Percentiles rank a stretch among this genome's conserved stretches.
These are phyloP conservation scores for Acanthurus leucopareius DNA, from an alignment of 2,797 vertebrate species.

Conservation along the genomic window DNA sequence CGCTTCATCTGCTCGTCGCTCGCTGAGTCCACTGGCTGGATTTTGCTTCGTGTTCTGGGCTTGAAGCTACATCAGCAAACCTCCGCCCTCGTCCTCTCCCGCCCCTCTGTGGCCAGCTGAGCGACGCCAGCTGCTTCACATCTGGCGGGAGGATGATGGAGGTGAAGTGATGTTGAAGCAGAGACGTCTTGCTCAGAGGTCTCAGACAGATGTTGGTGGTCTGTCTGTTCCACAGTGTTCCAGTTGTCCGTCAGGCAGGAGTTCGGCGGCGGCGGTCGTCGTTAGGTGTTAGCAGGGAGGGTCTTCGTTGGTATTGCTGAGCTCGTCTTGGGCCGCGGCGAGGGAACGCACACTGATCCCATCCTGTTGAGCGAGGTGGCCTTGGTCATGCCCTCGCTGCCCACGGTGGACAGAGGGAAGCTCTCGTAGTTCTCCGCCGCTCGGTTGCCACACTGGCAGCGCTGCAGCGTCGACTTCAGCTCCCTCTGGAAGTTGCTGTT, in stretches of 20 bases:
- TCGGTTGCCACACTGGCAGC: conserved; percentile 79
- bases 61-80: neutral
- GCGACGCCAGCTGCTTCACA: neutral
- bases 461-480: conserved; percentile 81
- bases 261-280: rapidly evolving
- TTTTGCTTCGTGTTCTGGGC: conserved; percentile 1
- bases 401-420: conserved; percentile 86
- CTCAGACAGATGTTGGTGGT: neutral
- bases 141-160: neutral
- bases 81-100: neutral
- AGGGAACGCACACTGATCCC: conserved; percentile 55
- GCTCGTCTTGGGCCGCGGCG: conserved; percentile 45
- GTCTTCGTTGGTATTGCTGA: conserved; percentile 39
- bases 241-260: neutral
- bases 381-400: conserved; percentile 85
- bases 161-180: conserved; percentile 11
- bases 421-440: conserved; percentile 84
- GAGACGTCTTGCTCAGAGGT: neutral
- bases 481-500: conserved; percentile 90
- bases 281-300: conserved; percentile 45
- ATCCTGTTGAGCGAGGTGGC: conserved; percentile 78
- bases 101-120: neutral
- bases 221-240: neutral
- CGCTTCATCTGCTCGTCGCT: neutral
- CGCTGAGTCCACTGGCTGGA: neutral